Evolutionary conservation across 2,888 invertebrate species (phyloP).

Genomic region (Junonia oenone): DNA sequence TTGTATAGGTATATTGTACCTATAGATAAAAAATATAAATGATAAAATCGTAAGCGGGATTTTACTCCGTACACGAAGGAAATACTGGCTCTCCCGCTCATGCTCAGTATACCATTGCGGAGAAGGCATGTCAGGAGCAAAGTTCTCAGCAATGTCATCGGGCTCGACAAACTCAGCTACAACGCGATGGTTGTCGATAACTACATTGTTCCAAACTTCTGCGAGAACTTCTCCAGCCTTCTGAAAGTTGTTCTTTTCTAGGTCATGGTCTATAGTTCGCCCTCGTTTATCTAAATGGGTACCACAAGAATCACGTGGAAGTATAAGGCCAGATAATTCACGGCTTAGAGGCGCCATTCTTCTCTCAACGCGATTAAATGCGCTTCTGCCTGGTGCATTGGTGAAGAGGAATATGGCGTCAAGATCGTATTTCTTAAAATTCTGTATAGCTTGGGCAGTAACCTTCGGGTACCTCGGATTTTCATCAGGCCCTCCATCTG

Average conservation of each 20-base stretch:
- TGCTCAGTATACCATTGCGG: slow-evolving; percentile 31
- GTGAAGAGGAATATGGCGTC: slow-evolving; percentile 32
- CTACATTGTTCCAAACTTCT: neutral
- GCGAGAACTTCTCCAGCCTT: neutral
- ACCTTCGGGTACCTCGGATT: slow-evolving; percentile 30
- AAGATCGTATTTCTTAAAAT: slow-evolving; percentile 31
- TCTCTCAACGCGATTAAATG: slow-evolving; percentile 30
- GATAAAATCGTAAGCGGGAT: too few relatives aligned
- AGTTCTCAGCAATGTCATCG: slow-evolving; percentile 21
- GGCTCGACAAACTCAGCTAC: slow-evolving; percentile 30
- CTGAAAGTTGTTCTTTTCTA: neutral
- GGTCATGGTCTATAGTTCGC: neutral
- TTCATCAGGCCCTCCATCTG: slow-evolving; percentile 29
- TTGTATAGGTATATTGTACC: too few relatives aligned
- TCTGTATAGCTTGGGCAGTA: slow-evolving; percentile 20
- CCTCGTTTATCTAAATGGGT: neutral
- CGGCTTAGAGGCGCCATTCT: slow-evolving; percentile 29
- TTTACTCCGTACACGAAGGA: slow-evolving; percentile 29
- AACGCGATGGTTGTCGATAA: slow-evolving; percentile 1
- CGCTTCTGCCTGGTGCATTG: slow-evolving; percentile 31
- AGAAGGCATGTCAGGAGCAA: slow-evolving; percentile 16
- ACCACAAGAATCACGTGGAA: neutral
- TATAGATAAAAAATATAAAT: too few relatives aligned
- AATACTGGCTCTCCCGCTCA: slow-evolving; percentile 35
- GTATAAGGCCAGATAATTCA: neutral